Percentiles rank a stretch among this genome's conserved stretches.
Conservation (phyloP, 2,797 vertebrate species). For the Syngnathus acus region DNA sequence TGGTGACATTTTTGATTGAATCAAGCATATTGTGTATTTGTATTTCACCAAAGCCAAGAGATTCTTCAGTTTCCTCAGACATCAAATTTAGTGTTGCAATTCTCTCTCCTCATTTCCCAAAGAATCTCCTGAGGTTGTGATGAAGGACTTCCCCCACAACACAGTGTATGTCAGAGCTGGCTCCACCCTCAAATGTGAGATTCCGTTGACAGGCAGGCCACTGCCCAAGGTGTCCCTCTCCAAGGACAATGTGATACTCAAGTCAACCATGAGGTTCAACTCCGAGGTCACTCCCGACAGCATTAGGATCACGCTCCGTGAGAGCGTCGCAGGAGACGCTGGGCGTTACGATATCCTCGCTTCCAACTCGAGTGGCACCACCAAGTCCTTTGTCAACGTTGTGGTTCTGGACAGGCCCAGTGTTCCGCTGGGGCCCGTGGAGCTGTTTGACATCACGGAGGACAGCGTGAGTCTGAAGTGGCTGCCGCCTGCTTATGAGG, state of each 20-base stretch:
- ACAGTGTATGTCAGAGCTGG: conserved; percentile 88
- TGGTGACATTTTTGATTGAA: not conserved
- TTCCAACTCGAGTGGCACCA: conserved; percentile 91
- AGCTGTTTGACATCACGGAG: conserved; percentile 84
- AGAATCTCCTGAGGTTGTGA: conserved; percentile 92
- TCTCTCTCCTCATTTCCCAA: conserved; percentile 20
- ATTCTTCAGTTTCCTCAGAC: not conserved
- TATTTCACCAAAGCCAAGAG: not conserved
- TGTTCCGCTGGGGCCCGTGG: conserved; percentile 84
- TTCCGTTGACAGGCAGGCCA: conserved; percentile 86
- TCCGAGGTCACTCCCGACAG: conserved; percentile 87
- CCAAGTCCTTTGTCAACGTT: conserved; percentile 86
- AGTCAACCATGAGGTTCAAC: conserved; percentile 94
- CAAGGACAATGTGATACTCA: conserved; percentile 80
- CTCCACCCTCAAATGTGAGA: conserved; percentile 93
- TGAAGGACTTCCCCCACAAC: conserved; percentile 91
- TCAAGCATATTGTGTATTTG: not conserved
- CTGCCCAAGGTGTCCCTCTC: conserved; percentile 86
- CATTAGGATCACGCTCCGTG: conserved; percentile 84
- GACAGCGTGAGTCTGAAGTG: conserved; percentile 85
- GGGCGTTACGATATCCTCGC: conserved; percentile 92
- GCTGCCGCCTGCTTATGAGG: conserved; percentile 89
- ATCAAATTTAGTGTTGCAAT: not conserved
- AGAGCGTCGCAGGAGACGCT: conserved; percentile 85
- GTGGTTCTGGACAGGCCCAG: conserved; percentile 89